Evolutionary conservation across 1,140 invertebrate species (phyloP).

Genomic region (Lanistes nyassanus): DNA sequence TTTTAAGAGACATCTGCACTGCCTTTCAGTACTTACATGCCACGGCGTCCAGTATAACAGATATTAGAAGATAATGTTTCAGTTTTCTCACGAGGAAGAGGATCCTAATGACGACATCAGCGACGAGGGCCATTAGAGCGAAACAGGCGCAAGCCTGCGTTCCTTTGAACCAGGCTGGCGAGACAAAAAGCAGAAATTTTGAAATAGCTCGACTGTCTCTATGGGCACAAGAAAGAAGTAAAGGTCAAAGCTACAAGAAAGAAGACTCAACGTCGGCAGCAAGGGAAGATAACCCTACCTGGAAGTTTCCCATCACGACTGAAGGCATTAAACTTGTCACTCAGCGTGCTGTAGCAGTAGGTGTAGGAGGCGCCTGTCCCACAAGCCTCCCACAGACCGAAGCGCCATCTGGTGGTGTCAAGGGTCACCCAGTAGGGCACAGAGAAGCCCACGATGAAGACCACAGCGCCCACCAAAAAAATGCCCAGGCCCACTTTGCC

Average conservation of each 20-base stretch:
- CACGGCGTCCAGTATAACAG: constrained; percentile 1
- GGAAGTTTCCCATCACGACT: not conserved
- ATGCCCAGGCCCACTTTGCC: constrained; percentile 12
- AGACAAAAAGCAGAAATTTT: not conserved
- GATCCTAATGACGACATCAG: not conserved
- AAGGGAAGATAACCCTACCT: not conserved
- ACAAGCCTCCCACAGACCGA: constrained; percentile 13
- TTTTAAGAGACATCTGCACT: no score
- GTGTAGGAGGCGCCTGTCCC: not conserved
- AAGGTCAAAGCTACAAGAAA: no score
- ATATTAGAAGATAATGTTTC: constrained; percentile 9
- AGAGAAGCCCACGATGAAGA: constrained; percentile 18
- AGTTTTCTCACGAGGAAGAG: constrained; percentile 8
- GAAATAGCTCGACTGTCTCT: no score
- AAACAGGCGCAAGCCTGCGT: constrained; percentile 4
- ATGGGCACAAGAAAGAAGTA: no score
- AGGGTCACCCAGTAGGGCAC: constrained; percentile 16
- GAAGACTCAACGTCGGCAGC: no score
- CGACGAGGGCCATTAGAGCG: constrained; percentile 4
- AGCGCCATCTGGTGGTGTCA: not conserved
- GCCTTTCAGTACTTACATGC: constrained; percentile 1
- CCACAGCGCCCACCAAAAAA: not conserved
- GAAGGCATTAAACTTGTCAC: not conserved
- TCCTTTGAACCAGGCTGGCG: not conserved
- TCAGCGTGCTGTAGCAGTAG: not conserved